Evolutionary conservation across 2,797 vertebrate species (phyloP).

Genomic region (Amphiprion clarkii): DNA sequence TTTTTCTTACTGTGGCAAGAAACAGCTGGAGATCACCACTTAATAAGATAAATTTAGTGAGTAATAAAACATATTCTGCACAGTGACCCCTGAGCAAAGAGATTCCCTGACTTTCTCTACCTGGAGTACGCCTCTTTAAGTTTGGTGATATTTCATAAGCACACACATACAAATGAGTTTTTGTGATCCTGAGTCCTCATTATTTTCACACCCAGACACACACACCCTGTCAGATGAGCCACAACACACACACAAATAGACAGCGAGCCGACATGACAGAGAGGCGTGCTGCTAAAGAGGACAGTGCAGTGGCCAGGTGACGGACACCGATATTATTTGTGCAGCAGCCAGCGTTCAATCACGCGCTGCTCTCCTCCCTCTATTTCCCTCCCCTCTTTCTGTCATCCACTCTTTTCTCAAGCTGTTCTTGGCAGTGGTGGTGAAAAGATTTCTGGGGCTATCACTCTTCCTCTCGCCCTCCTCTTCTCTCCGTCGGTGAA

Average conservation of each 20-base stretch:
- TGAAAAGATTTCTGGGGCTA: conserved; percentile 66
- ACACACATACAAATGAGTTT: background rate
- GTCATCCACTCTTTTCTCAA: conserved; percentile 66
- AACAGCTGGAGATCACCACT: conserved; percentile 32
- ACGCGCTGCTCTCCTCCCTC: conserved; percentile 56
- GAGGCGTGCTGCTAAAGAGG: conserved; percentile 50
- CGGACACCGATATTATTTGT: conserved; percentile 77
- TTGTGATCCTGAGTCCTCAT: conserved; percentile 20
- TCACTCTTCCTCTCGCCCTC: conserved; percentile 65
- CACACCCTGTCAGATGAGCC: conserved; percentile 33
- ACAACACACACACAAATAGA: conserved; percentile 13
- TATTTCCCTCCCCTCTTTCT: conserved; percentile 46
- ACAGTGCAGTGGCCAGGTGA: conserved; percentile 70
- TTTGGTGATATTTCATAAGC: conserved; percentile 21
- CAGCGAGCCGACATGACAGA: conserved; percentile 58
- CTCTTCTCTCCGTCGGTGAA: conserved; percentile 57
- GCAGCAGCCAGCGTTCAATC: conserved; percentile 68
- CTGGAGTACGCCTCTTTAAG: conserved; percentile 1
- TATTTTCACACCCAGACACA: conserved; percentile 14
- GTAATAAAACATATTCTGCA: conserved; percentile 22
- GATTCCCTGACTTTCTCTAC: conserved; percentile 8
- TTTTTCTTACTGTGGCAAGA: conserved; percentile 16
- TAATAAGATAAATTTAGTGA: conserved; percentile 17
- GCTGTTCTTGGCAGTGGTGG: conserved; percentile 71
- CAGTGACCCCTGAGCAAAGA: conserved; percentile 42